Conservation (phyloP, 2,797 vertebrate species). For the Siniperca scherzeri region DNA sequence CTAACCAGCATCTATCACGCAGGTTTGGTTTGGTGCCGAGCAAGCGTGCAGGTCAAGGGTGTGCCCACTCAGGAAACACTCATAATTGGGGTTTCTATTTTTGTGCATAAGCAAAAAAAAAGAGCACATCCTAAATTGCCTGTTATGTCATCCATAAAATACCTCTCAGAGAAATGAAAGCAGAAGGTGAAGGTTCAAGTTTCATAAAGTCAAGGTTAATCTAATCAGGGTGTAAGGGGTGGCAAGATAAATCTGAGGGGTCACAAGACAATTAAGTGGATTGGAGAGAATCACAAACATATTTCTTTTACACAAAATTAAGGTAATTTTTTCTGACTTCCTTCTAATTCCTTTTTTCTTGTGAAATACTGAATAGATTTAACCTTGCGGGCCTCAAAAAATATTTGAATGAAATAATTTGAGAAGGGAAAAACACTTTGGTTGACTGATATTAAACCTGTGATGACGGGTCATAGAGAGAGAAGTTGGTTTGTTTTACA, state of each 20-base stretch:
- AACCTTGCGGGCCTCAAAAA: background rate
- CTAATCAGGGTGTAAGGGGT: background rate
- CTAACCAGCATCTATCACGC: slow-evolving; percentile 10
- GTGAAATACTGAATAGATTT: background rate
- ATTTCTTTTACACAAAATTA: background rate
- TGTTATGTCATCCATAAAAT: background rate
- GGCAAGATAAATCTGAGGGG: no score
- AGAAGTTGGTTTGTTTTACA: background rate
- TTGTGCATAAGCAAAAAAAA: slow-evolving; percentile 11
- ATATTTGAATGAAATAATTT: background rate
- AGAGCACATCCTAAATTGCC: background rate
- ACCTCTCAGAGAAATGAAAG: background rate
- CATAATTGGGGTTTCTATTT: slow-evolving; percentile 23
- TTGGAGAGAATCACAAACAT: background rate
- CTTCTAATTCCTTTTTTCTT: background rate
- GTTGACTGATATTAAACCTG: background rate
- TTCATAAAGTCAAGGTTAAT: background rate
- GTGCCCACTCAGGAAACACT: slow-evolving; percentile 23
- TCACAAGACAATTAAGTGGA: background rate
- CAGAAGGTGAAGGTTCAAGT: background rate
- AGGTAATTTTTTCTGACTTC: background rate
- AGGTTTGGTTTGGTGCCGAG: slow-evolving; percentile 28
- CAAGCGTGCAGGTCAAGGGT: background rate
- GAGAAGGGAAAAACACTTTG: background rate
- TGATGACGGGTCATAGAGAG: background rate